A percentile compares a stretch with the other conserved stretches of the same genome.
Conservation (phyloP, 2,888 invertebrate genomes). For the Arctia plantaginis region DNA sequence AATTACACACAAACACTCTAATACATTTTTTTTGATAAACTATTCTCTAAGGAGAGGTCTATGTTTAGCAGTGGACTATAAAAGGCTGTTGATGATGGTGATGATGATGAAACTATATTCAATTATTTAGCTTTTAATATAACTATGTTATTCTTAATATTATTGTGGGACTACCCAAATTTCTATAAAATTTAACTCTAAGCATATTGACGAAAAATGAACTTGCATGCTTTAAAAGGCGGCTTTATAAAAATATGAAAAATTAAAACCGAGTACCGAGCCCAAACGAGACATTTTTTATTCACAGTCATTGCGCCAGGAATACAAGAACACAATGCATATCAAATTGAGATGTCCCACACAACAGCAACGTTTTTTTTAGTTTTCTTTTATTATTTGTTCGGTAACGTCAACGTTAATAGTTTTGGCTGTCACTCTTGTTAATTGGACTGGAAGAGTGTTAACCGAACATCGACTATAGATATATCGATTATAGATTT, state of each 20-base stretch:
- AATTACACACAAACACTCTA: too few relatives aligned
- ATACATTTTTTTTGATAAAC: too few relatives aligned
- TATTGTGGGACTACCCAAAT: not conserved
- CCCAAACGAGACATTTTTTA: not conserved
- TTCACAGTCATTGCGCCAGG: conserved; percentile 8
- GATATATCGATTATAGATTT: conserved; percentile 18
- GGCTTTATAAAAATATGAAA: not conserved
- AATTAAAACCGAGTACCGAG: conserved; percentile 4
- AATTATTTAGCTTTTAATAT: too few relatives aligned
- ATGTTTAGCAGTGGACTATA: too few relatives aligned
- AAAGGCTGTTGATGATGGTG: too few relatives aligned
- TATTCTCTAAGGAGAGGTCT: too few relatives aligned
- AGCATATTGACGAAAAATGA: not conserved
- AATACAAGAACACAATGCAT: conserved; percentile 33
- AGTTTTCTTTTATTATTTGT: conserved; percentile 13
- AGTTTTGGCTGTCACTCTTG: conserved; percentile 32
- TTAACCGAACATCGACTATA: conserved; percentile 30
- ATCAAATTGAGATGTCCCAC: conserved; percentile 41
- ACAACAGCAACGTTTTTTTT: conserved; percentile 32
- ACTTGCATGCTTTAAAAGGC: not conserved
- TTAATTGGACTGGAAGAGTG: conserved; percentile 47
- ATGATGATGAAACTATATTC: too few relatives aligned
- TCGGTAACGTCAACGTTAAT: conserved; percentile 30
- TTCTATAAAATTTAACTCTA: not conserved
- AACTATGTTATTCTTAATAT: not conserved